Base-by-base conservation (phyloP, 2,113 vertebrate species). In the Sylvilagus bachmani region DNA sequence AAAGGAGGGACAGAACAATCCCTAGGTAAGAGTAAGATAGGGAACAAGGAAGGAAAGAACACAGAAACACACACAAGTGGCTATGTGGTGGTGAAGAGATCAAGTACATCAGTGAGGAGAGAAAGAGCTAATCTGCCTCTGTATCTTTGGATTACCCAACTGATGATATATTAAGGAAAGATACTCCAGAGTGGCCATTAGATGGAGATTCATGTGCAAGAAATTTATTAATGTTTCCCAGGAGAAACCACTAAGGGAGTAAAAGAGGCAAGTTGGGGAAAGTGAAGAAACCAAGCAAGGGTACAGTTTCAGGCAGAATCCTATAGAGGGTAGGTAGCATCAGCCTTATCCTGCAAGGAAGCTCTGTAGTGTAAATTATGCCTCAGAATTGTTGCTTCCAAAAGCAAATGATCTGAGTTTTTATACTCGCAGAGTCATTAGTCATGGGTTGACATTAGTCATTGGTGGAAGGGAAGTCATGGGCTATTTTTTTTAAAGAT, bases 341-440 rank as follows among this genome's bases (percentile, higher is more conserved):
- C 5, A 61, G 33, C 21, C n/a, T 73, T 64, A 80, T 64, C 22
- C 55, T 80, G 12, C 36, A 81, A 79, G 36, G 21, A 36, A 94
- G 36, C 17, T 33, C 55, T 11, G 29, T 24, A 36, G 27, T 55
- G 7, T 55, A 64, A 90, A 29, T 27, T 86, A 36, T 74, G 33
- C 80, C 33, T 89, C 55, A 80, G 31, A 79, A n/a, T 89, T 84
- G 22, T 49, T 84, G 55, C 38, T n/a, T 36, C 24, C 33, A 67
- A 64, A 95, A 80, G 25, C 25, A 88, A 82, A 38, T 87, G 51
- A 88, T 36, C 38, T 95, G 77, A 87, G 44, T 21, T 67, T 69
- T 88, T 53, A 77, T 62, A 78, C 6, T 85, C 27, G 14, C 27
- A 86, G 22, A 73, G 17, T 69, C 21, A 31, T 89, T 58, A 74